phyloP scores from a whole-genome alignment of 2,797 vertebrate species.

The Melopsittacus undulatus region DNA sequence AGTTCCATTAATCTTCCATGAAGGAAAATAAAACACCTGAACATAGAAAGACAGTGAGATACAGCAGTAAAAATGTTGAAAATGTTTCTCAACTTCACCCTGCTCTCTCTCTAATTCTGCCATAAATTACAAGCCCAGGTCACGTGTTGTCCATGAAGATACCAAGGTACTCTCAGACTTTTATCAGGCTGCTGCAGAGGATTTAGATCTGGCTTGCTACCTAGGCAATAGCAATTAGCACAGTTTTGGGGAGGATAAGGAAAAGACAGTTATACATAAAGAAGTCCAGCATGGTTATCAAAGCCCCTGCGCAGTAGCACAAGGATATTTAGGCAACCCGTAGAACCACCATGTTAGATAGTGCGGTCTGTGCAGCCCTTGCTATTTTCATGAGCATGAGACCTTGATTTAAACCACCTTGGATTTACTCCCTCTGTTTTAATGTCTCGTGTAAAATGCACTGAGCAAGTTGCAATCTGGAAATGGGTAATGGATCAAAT shows the following conservation, averaged over 20 bases:
- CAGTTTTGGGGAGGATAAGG: neutral
- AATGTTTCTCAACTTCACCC: conserved; percentile 11
- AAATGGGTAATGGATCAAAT: conserved; percentile 48
- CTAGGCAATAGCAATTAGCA: neutral
- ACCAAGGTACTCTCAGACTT: neutral
- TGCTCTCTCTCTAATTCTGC: neutral
- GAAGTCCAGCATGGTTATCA: neutral
- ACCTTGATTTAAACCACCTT: neutral
- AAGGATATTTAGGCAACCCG: neutral
- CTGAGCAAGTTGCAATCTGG: conserved; percentile 39
- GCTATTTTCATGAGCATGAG: neutral
- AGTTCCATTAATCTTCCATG: conserved; percentile 59
- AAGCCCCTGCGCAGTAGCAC: neutral
- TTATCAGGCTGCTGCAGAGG: neutral
- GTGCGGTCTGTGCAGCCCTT: neutral
- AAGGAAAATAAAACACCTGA: conserved; percentile 58
- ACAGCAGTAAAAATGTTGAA: conserved; percentile 53
- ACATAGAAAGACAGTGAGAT: conserved; percentile 49
- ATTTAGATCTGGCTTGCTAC: neutral
- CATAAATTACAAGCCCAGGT: neutral
- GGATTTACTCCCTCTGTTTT: neutral
- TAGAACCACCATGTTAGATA: neutral
- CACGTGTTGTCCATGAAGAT: neutral
- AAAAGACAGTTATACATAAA: neutral
- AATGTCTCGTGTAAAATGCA: neutral